Conservation (phyloP, 2,113 vertebrate genomes). For the Eubucco bourcierii region DNA sequence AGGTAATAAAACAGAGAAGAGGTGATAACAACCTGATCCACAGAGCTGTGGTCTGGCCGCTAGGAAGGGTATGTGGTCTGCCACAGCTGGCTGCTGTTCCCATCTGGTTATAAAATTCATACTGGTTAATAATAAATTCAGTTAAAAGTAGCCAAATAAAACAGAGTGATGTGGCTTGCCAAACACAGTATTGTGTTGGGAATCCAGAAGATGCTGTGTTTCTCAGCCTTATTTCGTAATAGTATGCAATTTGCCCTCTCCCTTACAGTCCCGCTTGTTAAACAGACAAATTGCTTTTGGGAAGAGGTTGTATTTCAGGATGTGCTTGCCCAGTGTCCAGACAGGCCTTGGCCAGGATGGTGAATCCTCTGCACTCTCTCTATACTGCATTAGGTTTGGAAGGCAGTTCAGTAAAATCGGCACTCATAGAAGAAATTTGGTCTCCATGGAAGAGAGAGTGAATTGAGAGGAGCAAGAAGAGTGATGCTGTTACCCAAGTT, state of each 20-base stretch:
- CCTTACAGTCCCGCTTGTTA: background rate
- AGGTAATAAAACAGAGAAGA: background rate
- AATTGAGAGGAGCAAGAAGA: background rate
- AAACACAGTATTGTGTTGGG: background rate
- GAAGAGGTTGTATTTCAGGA: background rate
- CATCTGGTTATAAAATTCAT: background rate
- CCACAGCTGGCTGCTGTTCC: background rate
- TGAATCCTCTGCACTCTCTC: background rate
- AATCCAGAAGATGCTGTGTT: background rate
- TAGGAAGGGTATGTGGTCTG: background rate
- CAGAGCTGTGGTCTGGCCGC: background rate
- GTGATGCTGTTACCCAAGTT: background rate
- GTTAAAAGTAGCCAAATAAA: background rate
- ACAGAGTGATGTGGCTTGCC: background rate
- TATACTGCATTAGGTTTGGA: background rate
- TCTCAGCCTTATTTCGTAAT: background rate
- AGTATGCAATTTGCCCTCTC: background rate
- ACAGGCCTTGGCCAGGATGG: background rate
- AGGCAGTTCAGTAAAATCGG: background rate
- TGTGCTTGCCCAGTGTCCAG: background rate
- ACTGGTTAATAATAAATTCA: background rate
- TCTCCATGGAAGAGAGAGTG: background rate
- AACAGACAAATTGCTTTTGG: background rate
- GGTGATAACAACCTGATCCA: background rate
- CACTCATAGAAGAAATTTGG: background rate